Percentiles rank a stretch among this genome's conserved stretches.
phyloP scores from a whole-genome alignment of 2,888 invertebrate genomes.

The Tortricodes alternella region DNA sequence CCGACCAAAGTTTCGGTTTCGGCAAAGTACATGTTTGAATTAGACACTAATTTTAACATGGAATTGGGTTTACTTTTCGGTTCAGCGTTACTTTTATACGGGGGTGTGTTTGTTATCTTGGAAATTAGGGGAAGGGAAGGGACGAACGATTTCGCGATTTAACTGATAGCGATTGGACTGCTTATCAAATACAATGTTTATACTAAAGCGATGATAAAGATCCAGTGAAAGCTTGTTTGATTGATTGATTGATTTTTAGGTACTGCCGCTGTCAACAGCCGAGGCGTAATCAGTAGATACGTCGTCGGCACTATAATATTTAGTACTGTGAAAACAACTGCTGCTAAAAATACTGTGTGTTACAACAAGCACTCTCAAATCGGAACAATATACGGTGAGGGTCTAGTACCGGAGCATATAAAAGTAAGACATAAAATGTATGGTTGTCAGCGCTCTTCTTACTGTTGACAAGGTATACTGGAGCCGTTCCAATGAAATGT shows the following conservation, averaged over 20 bases:
- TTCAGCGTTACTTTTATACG: too few relatives aligned
- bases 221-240: constrained; percentile 60
- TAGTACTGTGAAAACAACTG: too few relatives aligned
- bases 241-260: constrained; percentile 42
- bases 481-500: too few relatives aligned
- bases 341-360: too few relatives aligned
- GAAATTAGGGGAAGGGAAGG: constrained; percentile 32
- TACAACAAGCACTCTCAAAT: not conserved
- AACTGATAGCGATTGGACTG: constrained; percentile 52
- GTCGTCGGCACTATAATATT: too few relatives aligned
- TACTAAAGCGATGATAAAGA: constrained; percentile 67
- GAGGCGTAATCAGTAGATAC: constrained; percentile 23
- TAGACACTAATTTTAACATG: not conserved
- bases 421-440: too few relatives aligned
- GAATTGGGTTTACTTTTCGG: too few relatives aligned
- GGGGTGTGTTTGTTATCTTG: not conserved
- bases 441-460: too few relatives aligned
- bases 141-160: constrained; percentile 48
- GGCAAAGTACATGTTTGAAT: too few relatives aligned
- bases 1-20: too few relatives aligned
- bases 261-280: constrained; percentile 37
- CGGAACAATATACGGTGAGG: not conserved
- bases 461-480: too few relatives aligned
- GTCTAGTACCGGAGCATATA: too few relatives aligned
- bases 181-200: constrained; percentile 66